phyloP scores from a whole-genome alignment of 2,888 invertebrate species.

The Philonicus albiceps region DNA sequence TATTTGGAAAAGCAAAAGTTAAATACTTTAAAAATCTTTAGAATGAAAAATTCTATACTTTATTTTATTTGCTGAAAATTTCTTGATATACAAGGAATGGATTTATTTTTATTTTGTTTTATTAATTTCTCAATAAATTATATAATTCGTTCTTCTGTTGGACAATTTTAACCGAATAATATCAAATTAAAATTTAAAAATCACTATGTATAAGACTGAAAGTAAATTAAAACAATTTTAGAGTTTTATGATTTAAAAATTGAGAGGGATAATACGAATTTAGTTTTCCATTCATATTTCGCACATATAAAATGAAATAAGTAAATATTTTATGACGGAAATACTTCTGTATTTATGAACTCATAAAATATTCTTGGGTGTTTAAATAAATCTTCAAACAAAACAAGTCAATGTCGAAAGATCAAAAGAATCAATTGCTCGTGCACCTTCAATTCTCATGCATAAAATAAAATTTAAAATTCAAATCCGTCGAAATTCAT shows the following conservation, averaged over 20 bases:
- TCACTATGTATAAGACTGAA: too few species aligned
- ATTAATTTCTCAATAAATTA: neutral
- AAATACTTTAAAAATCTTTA: too few species aligned
- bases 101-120: too few species aligned
- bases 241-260: neutral
- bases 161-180: neutral
- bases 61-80: too few species aligned
- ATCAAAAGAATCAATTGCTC: neutral
- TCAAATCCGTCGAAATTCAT: neutral
- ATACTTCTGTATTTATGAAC: neutral
- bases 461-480: neutral
- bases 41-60: neutral
- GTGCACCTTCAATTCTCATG: neutral
- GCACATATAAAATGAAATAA: neutral
- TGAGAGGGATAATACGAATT: neutral
- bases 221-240: neutral
- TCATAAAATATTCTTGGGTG: neutral
- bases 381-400: neutral
- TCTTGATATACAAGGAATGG: too few species aligned
- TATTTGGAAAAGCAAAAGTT: too few species aligned
- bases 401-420: neutral
- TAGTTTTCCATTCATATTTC: neutral
- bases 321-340: neutral
- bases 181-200: neutral
- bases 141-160: neutral